These are phyloP conservation scores for Monopis laevigella DNA, from an alignment of 2,888 invertebrate species.

Conservation along the genomic window DNA sequence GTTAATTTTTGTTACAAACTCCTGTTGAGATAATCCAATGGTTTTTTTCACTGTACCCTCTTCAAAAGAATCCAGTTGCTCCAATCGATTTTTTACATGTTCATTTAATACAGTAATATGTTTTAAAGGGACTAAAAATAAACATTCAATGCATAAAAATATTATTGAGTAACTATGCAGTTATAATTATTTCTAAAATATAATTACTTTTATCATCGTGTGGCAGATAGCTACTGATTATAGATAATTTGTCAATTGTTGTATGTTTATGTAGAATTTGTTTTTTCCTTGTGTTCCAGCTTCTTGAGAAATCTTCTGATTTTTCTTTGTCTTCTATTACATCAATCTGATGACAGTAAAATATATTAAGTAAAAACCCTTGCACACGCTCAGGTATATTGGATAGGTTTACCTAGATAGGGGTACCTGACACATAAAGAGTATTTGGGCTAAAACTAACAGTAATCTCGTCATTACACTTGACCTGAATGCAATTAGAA, in stretches of 20 bases:
- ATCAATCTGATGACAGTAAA: constrained; percentile 34
- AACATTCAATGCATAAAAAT: too few species aligned
- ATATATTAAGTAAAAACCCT: constrained; percentile 11
- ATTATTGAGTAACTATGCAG: too few species aligned
- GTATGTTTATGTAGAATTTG: constrained; percentile 90
- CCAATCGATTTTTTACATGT: constrained; percentile 88
- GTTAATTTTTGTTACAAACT: constrained; percentile 88
- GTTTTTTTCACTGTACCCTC: constrained; percentile 88
- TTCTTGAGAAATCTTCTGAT: constrained; percentile 67
- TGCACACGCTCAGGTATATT: too few species aligned
- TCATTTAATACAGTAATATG: constrained; percentile 84
- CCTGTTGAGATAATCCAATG: constrained; percentile 91
- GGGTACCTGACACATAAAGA: too few species aligned
- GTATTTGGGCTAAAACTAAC: too few species aligned
- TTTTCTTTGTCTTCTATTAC: constrained; percentile 26
- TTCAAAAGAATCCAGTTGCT: constrained; percentile 95
- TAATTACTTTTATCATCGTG: constrained; percentile 80
- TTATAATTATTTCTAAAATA: constrained; percentile 1
- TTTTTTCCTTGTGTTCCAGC: constrained; percentile 80
- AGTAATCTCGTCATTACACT: too few species aligned
- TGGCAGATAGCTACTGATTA: constrained; percentile 87
- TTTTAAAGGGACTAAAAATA: constrained; percentile 80
- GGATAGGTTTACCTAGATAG: too few species aligned
- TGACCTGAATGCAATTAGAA: too few species aligned
- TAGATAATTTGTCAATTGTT: constrained; percentile 91